These are phyloP conservation scores for Spermophilus dauricus DNA, from an alignment of 2,113 vertebrate genomes.

Conservation along the genomic window DNA sequence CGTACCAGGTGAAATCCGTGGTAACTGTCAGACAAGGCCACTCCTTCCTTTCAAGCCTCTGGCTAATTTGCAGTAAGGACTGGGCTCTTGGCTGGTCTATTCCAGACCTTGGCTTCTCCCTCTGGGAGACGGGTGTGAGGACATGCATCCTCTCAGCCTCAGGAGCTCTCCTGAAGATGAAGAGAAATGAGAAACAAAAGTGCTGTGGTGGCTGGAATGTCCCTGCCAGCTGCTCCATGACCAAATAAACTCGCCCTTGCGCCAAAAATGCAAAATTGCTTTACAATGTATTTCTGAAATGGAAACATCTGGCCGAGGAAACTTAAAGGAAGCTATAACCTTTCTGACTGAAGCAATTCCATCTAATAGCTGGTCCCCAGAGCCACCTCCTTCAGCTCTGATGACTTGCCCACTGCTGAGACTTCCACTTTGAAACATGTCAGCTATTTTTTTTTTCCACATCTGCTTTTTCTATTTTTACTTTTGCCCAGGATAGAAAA, in stretches of 20 bases:
- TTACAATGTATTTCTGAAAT: slow-evolving; percentile 55
- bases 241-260: neutral
- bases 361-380: slow-evolving; percentile 46
- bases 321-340: slow-evolving; percentile 55
- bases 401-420: neutral
- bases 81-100: neutral
- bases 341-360: slow-evolving; percentile 64
- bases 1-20: neutral
- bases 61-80: neutral
- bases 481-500: slow-evolving; percentile 56
- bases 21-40: neutral
- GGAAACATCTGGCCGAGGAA: slow-evolving; percentile 67
- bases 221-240: neutral
- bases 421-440: slow-evolving; percentile 58
- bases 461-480: slow-evolving; percentile 73
- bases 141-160: neutral
- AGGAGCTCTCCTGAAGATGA: neutral
- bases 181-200: neutral
- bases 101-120: neutral
- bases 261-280: slow-evolving; percentile 43
- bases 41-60: neutral
- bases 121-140: neutral
- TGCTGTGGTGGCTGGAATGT: neutral
- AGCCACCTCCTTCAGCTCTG: neutral
- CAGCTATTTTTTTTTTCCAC: neutral